These are phyloP conservation scores for Drosophila demipolita DNA, from an alignment of 2,888 invertebrate genomes.

Conservation along the genomic window DNA sequence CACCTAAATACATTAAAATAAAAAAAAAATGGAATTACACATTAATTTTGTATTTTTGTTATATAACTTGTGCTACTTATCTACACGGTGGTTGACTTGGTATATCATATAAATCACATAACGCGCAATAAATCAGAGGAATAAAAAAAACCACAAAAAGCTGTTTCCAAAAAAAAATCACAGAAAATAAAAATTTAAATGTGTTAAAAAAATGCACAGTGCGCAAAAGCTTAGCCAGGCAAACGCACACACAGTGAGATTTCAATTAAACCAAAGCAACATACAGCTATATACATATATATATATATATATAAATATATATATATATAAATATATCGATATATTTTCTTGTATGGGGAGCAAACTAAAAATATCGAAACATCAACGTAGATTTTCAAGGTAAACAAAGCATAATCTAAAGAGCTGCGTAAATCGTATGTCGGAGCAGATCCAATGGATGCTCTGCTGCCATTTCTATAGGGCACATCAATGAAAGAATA, in stretches of 20 bases:
- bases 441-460: conserved; percentile 25
- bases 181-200: conserved; percentile 39
- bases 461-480: conserved; percentile 11
- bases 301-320: conserved; percentile 20
- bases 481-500: conserved; percentile 47
- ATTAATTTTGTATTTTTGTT: conserved; percentile 8
- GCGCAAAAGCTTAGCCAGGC: conserved; percentile 50
- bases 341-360: conserved; percentile 31
- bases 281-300: conserved; percentile 24
- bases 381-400: conserved; percentile 67
- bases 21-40: background rate
- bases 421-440: conserved; percentile 52
- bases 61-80: conserved; percentile 2
- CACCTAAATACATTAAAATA: background rate
- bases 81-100: conserved; percentile 2
- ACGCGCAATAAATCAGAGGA: conserved; percentile 29
- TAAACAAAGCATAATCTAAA: conserved; percentile 72
- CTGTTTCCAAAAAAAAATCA: conserved; percentile 11
- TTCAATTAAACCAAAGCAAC: conserved; percentile 72
- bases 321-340: conserved; percentile 19
- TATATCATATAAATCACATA: conserved; percentile 37
- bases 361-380: conserved; percentile 63
- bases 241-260: conserved; percentile 30
- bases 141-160: conserved; percentile 17
- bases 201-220: conserved; percentile 58